Conservation (phyloP, 2,113 vertebrate species). For the Phalacrocorax carbo region DNA sequence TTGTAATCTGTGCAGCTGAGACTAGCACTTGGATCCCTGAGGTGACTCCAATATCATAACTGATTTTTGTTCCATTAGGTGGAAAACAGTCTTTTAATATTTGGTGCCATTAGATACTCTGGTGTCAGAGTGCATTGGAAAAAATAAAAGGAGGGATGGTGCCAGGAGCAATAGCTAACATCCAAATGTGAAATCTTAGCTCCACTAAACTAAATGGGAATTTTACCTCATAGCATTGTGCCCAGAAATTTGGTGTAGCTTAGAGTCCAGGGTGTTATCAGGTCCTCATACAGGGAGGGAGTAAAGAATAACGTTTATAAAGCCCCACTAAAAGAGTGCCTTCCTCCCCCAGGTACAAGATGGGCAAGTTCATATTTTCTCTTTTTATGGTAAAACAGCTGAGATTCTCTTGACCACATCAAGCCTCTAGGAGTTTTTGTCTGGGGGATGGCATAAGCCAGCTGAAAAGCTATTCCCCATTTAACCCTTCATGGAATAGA, state of each 20-base stretch:
- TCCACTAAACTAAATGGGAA: neutral
- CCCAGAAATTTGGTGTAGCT: neutral
- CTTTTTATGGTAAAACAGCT: neutral
- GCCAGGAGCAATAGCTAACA: neutral
- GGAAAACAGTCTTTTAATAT: neutral
- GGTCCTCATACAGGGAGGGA: neutral
- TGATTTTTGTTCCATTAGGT: neutral
- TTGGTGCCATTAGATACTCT: neutral
- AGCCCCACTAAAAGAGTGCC: accelerated
- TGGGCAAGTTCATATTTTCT: neutral
- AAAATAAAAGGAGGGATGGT: neutral
- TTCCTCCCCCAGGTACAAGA: neutral
- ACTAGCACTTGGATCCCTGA: neutral
- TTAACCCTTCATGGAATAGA: neutral
- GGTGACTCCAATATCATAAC: neutral
- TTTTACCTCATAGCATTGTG: neutral
- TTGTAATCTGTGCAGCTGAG: neutral
- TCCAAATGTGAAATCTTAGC: neutral
- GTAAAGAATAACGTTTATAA: neutral
- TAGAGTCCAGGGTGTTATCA: neutral
- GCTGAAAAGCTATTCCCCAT: neutral
- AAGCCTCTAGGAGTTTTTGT: neutral
- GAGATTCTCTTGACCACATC: neutral
- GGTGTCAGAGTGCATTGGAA: neutral
- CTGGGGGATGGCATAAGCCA: neutral